Evolutionary conservation across 2,113 vertebrate species (phyloP), one percentile per base, ranked within the genome.

Genomic region (Tretioscincus oriximinensis): DNA sequence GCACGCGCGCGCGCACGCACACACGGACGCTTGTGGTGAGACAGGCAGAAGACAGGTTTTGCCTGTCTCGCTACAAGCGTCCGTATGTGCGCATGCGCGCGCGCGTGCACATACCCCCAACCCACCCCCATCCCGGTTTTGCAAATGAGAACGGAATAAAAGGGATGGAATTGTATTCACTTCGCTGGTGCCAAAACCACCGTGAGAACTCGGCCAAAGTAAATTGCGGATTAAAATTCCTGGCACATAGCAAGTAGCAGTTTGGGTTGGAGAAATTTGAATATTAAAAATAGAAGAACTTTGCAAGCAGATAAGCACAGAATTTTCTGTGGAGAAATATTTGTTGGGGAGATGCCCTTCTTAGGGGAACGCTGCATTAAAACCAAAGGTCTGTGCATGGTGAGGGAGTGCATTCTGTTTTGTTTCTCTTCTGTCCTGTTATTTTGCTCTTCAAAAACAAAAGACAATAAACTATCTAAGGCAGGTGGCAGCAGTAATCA

Each of bases 181-280:
- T 41, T 41, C 35, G 35, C 35, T 41, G 35, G 35, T 41, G 35
- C 35, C 35, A 41, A 41, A 41, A 41, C 35, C 35, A 41, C 35
- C 35, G 35, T 41, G 35, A 41, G 35, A 41, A 91, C 51, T 77
- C 87, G 86, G 68, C 35, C 35, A 76, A 21, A 31, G 29, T 81
- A 84, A 76, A 88, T 88, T 73, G 31, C 65, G 28, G 64, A 65
- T 84, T 72, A 80, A 14, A 35, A 82, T 84, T 80, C 85, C 83
- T 87, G 83, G 66, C 81, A 84, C 78, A 75, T 49, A 76, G 22
- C 8, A 41, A 88, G n/a, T 1, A 54, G 12, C 21, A 80, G n/a
- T 2, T 74, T 45, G 31, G 35, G 11, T 29, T 41, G 49, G 49
- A 51, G 49, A 51, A 51, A 51, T 51, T 8, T 51, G 49, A 51